These are phyloP conservation scores for Andrena chrysosceles DNA, from an alignment of 2,888 invertebrate species.

Conservation along the genomic window DNA sequence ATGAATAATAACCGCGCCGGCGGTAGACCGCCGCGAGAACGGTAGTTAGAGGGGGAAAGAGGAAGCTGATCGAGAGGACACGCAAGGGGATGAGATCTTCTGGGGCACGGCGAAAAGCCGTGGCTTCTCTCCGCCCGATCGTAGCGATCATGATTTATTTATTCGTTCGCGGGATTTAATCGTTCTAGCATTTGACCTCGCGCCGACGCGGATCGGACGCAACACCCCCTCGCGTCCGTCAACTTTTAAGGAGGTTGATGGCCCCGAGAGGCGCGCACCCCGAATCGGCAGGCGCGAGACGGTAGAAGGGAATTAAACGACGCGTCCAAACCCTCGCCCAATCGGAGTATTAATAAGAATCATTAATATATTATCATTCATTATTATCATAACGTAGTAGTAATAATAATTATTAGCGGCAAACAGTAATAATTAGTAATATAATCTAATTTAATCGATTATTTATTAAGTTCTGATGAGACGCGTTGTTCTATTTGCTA, in stretches of 20 bases:
- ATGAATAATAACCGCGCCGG: background rate
- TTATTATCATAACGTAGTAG: slow-evolving; percentile 82
- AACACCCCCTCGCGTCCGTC: background rate
- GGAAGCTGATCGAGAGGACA: slow-evolving; percentile 2
- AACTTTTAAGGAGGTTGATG: background rate
- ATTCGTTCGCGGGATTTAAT: slow-evolving; percentile 26
- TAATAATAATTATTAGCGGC: slow-evolving; percentile 79
- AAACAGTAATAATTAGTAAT: slow-evolving; percentile 82
- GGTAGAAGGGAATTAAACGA: slow-evolving; percentile 31
- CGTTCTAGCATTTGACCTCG: slow-evolving; percentile 5
- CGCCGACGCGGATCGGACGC: background rate
- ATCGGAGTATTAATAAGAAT: slow-evolving; percentile 84
- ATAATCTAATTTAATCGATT: slow-evolving; percentile 85
- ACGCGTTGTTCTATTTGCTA: slow-evolving; percentile 79
- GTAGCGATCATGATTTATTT: slow-evolving; percentile 13
- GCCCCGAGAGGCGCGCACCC: slow-evolving; percentile 24
- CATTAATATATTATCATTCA: slow-evolving; percentile 85
- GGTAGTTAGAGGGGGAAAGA: background rate
- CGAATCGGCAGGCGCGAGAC: slow-evolving; percentile 21
- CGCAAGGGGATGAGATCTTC: background rate
- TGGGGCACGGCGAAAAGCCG: background rate
- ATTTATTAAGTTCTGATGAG: slow-evolving; percentile 84
- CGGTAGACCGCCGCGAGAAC: background rate
- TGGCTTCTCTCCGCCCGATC: background rate
- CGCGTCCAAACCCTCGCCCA: slow-evolving; percentile 71